Conservation (phyloP, 2,113 vertebrate genomes). For the Odocoileus virginianus region DNA sequence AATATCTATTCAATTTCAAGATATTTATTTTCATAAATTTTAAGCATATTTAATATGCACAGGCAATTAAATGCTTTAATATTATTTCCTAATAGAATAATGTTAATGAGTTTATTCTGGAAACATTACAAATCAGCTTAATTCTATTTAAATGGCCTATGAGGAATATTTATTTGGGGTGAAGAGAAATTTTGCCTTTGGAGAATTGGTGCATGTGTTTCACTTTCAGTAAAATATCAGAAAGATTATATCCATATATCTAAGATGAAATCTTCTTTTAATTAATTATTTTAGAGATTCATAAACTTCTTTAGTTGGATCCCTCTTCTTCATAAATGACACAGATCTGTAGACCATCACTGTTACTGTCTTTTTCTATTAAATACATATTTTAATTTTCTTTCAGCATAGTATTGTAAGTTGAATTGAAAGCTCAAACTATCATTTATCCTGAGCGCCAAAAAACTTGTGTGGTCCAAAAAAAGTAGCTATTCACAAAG, state of each 20-base stretch:
- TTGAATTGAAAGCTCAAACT: slow-evolving; percentile 19
- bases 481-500: background rate
- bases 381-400: slow-evolving; percentile 29
- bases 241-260: slow-evolving; percentile 42
- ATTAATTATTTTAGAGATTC: background rate
- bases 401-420: slow-evolving; percentile 35
- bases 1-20: slow-evolving; percentile 55
- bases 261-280: background rate
- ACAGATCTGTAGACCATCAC: background rate
- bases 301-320: slow-evolving; percentile 15
- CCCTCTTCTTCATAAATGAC: background rate
- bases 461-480: background rate
- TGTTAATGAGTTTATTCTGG: slow-evolving; percentile 65
- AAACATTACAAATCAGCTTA: slow-evolving; percentile 57
- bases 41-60: slow-evolving; percentile 67
- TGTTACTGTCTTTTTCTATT: background rate
- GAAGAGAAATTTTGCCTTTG: slow-evolving; percentile 61
- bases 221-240: slow-evolving; percentile 38
- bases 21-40: slow-evolving; percentile 65
- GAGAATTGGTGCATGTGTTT: slow-evolving; percentile 37
- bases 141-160: slow-evolving; percentile 51
- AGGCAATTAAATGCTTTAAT: slow-evolving; percentile 66
- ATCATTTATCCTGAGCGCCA: background rate
- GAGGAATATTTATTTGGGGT: slow-evolving; percentile 57
- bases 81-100: slow-evolving; percentile 57